Base-by-base conservation (phyloP, 92 coral and sea anemone genomes). In the Zoanthus solanderi region DNA sequence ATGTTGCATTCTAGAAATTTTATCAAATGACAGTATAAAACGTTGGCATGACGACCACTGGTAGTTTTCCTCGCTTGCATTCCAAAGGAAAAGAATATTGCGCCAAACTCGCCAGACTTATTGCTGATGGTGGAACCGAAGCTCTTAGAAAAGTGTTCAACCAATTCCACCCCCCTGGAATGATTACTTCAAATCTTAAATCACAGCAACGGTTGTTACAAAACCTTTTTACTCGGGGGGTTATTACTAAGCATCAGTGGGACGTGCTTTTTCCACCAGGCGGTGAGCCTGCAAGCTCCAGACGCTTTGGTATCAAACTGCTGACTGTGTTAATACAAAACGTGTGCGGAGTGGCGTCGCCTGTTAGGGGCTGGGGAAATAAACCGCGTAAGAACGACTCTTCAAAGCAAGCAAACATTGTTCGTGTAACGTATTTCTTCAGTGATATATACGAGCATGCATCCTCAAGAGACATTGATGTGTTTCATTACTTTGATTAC, bases 221-320 rank as follows among this genome's bases (percentile, higher is more conserved):
- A 87, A 61, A 28, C 58, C 83, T 87, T 15, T 74, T 67, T 4
- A 57, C 76, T 44, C 71, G 63, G 57, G 45, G 75, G 75, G 52
- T 87, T 32, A 87, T 87, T 1, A 87, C 16, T 31, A 66, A 78
- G 60, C 54, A 53, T 71, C 85, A 87, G 50, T 87, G 85, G 84
- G 85, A 87, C 14, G 83, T 37, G 8, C 90, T 87, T 32, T 87
- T 77, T 32, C 78, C 90, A 16, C 84, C 85, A 18, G 48, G 71
- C 63, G 90, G 90, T 37, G 84, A 87, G 50, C 76, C 68, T 23
- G 76, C 85, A 47, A 79, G 79, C 47, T 87, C 90, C 76, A 87
- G 42, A 23, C 65, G 46, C 58, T 87, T 87, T 44, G 90, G 84
- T 48, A 71, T 87, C 42, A 87, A 78, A n/a, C 76, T 87, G 60